phyloP scores from a whole-genome alignment of 2,888 invertebrate species.

The Xestia ashworthii region DNA sequence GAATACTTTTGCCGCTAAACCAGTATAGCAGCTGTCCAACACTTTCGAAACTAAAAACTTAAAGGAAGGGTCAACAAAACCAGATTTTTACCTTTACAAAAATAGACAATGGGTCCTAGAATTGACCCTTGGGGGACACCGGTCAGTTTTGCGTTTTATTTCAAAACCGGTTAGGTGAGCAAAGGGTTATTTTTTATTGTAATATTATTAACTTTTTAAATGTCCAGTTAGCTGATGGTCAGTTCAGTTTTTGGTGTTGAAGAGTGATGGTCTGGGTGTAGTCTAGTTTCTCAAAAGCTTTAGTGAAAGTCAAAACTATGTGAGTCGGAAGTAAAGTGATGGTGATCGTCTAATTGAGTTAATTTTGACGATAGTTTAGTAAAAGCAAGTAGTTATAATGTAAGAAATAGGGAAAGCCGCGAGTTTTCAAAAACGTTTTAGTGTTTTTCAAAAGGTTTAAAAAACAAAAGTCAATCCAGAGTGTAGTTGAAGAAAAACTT shows the following conservation, averaged over 20 bases:
- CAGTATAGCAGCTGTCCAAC: slow-evolving; percentile 83
- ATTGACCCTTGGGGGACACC: slow-evolving; percentile 87
- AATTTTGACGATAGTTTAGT: not conserved
- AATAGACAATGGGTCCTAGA: slow-evolving; percentile 80
- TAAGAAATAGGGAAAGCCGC: not conserved
- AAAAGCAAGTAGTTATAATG: not conserved
- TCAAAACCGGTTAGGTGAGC: slow-evolving; percentile 82
- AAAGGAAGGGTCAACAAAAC: slow-evolving; percentile 89
- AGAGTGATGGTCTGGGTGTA: slow-evolving; percentile 68
- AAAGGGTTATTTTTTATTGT: slow-evolving; percentile 81
- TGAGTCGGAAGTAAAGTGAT: slow-evolving; percentile 10
- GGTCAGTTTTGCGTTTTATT: slow-evolving; percentile 82
- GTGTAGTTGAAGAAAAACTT: too few relatives aligned
- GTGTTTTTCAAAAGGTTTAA: slow-evolving; percentile 3
- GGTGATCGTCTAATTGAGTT: not conserved
- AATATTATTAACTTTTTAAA: slow-evolving; percentile 76
- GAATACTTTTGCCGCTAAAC: slow-evolving; percentile 74
- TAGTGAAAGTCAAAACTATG: slow-evolving; percentile 31
- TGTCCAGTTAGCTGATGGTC: slow-evolving; percentile 78
- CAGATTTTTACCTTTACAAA: slow-evolving; percentile 88
- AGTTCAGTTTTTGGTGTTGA: slow-evolving; percentile 79
- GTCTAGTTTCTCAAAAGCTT: slow-evolving; percentile 58
- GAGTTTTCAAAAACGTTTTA: too few relatives aligned
- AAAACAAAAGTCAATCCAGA: not conserved
- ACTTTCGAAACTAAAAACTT: slow-evolving; percentile 78